Conservation (phyloP, 2,797 vertebrate species). For the Sebastes minor region DNA sequence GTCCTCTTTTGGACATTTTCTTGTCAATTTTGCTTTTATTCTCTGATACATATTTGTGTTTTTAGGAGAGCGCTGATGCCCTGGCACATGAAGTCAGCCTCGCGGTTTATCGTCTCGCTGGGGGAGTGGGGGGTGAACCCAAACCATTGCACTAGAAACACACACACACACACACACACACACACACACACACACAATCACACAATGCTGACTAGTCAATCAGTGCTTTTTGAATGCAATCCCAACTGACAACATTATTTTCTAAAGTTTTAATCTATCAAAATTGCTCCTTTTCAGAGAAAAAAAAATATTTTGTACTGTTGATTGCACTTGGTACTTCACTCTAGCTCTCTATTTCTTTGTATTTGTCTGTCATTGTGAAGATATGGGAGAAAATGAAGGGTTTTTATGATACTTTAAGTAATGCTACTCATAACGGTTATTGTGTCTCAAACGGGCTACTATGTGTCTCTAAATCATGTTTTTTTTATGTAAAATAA, state of each 20-base stretch:
- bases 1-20: neutral
- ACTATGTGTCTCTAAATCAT: neutral
- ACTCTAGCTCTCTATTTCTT: neutral
- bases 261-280: neutral
- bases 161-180: neutral
- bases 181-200: neutral
- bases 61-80: constrained; percentile 88
- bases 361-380: constrained; percentile 5
- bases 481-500: neutral
- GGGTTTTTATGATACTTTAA: neutral
- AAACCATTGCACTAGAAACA: constrained; percentile 71
- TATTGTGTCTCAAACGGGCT: neutral
- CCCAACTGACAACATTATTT: neutral
- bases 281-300: neutral
- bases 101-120: constrained; percentile 88
- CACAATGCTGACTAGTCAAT: neutral
- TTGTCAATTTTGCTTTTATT: neutral
- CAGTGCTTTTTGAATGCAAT: neutral
- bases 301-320: constrained; percentile 12
- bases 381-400: constrained; percentile 3
- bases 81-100: constrained; percentile 92
- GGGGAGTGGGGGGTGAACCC: constrained; percentile 88
- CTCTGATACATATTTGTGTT: constrained; percentile 11
- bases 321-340: constrained; percentile 4
- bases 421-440: neutral